phyloP scores from a whole-genome alignment of 2,113 vertebrate genomes.

The Platycercus adscitus region DNA sequence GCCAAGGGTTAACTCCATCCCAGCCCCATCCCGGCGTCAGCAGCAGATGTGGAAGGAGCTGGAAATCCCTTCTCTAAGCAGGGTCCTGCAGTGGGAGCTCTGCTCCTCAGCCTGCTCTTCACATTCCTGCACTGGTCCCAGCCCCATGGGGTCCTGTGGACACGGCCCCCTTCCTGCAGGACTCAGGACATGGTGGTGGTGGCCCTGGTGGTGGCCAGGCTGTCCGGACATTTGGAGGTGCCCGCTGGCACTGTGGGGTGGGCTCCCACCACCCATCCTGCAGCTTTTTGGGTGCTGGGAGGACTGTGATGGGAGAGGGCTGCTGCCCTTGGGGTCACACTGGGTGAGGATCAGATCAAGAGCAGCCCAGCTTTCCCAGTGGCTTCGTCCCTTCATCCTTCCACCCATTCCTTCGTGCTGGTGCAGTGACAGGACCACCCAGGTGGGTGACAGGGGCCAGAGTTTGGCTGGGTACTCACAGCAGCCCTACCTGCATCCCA shows the following conservation, averaged over 20 bases:
- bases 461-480: background rate
- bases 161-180: fast-evolving
- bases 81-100: background rate
- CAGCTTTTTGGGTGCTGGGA: background rate
- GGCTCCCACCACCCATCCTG: background rate
- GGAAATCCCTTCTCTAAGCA: background rate
- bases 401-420: fast-evolving
- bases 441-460: background rate
- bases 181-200: fast-evolving
- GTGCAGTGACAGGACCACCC: fast-evolving
- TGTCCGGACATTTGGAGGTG: background rate
- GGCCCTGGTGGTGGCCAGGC: fast-evolving
- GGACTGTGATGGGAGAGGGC: background rate
- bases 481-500: background rate
- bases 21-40: background rate
- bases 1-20: background rate
- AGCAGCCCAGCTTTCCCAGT: background rate
- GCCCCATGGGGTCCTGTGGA: background rate
- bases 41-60: background rate
- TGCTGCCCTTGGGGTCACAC: background rate
- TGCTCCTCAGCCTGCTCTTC: background rate
- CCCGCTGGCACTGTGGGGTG: background rate
- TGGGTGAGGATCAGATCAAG: background rate
- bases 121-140: background rate
- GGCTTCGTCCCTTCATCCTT: background rate